phyloP scores from a whole-genome alignment of 2,113 vertebrate genomes.

The Plotosus lineatus region DNA sequence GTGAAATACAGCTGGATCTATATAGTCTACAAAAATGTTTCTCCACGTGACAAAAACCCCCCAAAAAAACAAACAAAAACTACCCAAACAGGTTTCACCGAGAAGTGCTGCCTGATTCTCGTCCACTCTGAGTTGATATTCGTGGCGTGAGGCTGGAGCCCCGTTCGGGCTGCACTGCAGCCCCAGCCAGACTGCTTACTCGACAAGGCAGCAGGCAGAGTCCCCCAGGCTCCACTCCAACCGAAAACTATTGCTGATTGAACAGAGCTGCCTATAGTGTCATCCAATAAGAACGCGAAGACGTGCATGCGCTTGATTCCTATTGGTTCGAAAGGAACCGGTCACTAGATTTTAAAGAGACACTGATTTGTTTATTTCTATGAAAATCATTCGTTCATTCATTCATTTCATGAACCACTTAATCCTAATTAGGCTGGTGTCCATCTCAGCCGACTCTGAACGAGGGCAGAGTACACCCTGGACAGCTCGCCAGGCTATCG shows the following conservation, averaged over 20 bases:
- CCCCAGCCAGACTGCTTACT: slow-evolving; percentile 41
- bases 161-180: slow-evolving; percentile 51
- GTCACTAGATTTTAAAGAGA: not conserved
- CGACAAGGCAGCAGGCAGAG: slow-evolving; percentile 15
- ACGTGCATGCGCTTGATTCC: not conserved
- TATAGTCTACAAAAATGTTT: not conserved
- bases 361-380: not conserved
- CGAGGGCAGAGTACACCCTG: too few relatives aligned
- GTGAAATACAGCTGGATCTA: not conserved
- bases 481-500: too few relatives aligned
- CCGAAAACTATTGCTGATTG: slow-evolving; percentile 9
- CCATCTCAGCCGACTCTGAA: too few relatives aligned
- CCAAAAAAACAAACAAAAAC: not conserved
- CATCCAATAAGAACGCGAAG: slow-evolving; percentile 14
- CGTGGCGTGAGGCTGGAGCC: slow-evolving; percentile 53
- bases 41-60: not conserved
- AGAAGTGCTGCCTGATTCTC: slow-evolving; percentile 12
- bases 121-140: slow-evolving; percentile 33
- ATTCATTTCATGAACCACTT: too few relatives aligned
- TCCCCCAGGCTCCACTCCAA: slow-evolving; percentile 17
- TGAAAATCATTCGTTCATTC: too few relatives aligned
- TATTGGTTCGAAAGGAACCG: not conserved
- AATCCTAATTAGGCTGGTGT: too few relatives aligned
- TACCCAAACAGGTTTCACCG: slow-evolving; percentile 29
- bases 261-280: not conserved